A percentile compares a stretch with the other conserved stretches of the same genome.
These are phyloP conservation scores for Drosophila setifemur DNA, from an alignment of 1,140 invertebrate genomes.

Conservation along the genomic window DNA sequence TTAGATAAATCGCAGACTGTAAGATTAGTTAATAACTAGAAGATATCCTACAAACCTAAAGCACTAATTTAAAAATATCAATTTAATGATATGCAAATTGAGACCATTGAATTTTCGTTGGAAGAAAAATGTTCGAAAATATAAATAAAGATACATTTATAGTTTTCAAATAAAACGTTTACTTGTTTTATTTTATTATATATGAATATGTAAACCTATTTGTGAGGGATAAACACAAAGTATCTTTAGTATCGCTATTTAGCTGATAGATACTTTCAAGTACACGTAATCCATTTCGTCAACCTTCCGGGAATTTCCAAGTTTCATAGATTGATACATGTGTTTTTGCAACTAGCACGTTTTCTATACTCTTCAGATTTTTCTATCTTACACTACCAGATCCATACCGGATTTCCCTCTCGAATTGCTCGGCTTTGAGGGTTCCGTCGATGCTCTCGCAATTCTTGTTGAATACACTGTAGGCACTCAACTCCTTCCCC, in stretches of 20 bases:
- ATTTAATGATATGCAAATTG: constrained; percentile 1
- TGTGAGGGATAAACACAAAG: too few species aligned
- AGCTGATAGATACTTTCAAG: too few species aligned
- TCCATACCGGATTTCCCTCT: constrained; percentile 91
- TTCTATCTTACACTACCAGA: constrained; percentile 78
- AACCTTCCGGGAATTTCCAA: too few species aligned
- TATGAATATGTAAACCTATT: too few species aligned
- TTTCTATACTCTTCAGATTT: background rate
- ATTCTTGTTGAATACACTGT: constrained; percentile 98
- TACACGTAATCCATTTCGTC: too few species aligned
- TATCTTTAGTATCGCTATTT: too few species aligned
- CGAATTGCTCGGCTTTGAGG: constrained; percentile 96
- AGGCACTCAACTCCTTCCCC: constrained; percentile 93
- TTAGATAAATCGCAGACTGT: constrained; percentile 49
- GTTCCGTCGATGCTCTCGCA: constrained; percentile 96
- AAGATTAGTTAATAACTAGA: constrained; percentile 31
- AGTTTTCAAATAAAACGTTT: constrained; percentile 20
- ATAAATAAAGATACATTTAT: constrained; percentile 10
- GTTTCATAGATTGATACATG: too few species aligned
- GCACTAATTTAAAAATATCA: constrained; percentile 33
- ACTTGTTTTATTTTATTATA: too few species aligned
- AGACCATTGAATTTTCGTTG: constrained; percentile 11
- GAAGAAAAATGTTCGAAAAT: background rate
- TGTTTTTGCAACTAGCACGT: too few species aligned
- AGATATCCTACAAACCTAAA: constrained; percentile 2